Conservation (phyloP, 2,888 invertebrate genomes). For the Amblyteles armatorius region DNA sequence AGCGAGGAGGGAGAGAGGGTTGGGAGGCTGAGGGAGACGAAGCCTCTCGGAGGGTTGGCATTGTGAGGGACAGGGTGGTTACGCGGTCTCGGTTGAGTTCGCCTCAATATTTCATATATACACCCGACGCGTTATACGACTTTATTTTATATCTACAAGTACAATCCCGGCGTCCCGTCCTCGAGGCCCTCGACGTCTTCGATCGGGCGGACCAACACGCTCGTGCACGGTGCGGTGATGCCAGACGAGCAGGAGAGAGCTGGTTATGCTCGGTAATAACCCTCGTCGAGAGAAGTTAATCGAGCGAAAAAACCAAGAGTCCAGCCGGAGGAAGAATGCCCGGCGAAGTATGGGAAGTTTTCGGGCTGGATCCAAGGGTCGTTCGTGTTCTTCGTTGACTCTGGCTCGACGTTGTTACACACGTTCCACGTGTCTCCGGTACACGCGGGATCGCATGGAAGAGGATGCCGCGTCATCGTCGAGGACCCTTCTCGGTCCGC, state of each 20-base stretch:
- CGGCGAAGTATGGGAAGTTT: constrained; percentile 34
- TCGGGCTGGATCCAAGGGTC: constrained; percentile 21
- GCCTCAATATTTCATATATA: constrained; percentile 48
- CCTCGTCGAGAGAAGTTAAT: constrained; percentile 41
- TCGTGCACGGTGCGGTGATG: background rate
- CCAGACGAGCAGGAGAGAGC: background rate
- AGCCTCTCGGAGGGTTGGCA: constrained; percentile 51
- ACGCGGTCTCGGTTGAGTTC: constrained; percentile 39
- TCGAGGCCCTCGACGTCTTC: constrained; percentile 11
- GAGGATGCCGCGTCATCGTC: constrained; percentile 61
- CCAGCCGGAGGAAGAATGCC: constrained; percentile 8
- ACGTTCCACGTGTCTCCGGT: constrained; percentile 24
- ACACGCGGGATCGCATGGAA: constrained; percentile 30
- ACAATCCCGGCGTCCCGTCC: constrained; percentile 27
- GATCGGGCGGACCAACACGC: background rate
- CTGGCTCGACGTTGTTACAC: constrained; percentile 25
- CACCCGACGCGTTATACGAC: constrained; percentile 12
- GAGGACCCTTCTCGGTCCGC: constrained; percentile 59
- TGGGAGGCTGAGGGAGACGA: constrained; percentile 37
- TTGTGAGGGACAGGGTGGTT: constrained; percentile 33
- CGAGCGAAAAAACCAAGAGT: constrained; percentile 51
- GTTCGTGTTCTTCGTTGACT: constrained; percentile 36
- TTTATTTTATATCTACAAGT: constrained; percentile 32
- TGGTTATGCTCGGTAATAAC: constrained; percentile 17
- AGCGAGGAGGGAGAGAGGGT: constrained; percentile 39